These are phyloP conservation scores for Apamea anceps DNA, from an alignment of 2,888 invertebrate genomes.

Conservation along the genomic window DNA sequence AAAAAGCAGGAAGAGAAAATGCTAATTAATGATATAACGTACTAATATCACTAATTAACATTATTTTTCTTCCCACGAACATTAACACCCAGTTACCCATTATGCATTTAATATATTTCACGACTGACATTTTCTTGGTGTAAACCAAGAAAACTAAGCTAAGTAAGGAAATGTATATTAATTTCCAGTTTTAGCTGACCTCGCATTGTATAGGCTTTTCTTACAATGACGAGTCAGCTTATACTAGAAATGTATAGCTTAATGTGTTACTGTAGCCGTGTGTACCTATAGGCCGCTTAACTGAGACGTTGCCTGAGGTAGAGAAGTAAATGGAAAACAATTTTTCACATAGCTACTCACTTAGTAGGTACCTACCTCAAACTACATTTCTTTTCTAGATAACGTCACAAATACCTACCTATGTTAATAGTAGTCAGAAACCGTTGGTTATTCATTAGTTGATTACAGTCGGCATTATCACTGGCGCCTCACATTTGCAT, in stretches of 20 bases:
- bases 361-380: neutral
- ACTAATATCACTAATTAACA: neutral
- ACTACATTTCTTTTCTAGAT: neutral
- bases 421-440: neutral
- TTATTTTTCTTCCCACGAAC: neutral
- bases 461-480: slow-evolving; percentile 42
- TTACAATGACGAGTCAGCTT: neutral
- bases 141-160: neutral
- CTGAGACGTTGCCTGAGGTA: no score
- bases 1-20: no score
- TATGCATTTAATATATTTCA: neutral
- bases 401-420: neutral
- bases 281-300: neutral
- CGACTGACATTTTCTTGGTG: neutral
- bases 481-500: slow-evolving; percentile 59
- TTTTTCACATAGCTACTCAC: neutral
- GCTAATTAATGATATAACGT: no score
- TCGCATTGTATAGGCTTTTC: neutral
- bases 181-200: neutral
- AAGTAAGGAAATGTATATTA: neutral
- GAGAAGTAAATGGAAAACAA: neutral
- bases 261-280: neutral
- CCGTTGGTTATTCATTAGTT: slow-evolving; percentile 43
- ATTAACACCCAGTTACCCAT: neutral
- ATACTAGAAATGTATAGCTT: neutral